Base-by-base conservation (phyloP, 2,797 vertebrate genomes). In the Ammospiza maritima region DNA sequence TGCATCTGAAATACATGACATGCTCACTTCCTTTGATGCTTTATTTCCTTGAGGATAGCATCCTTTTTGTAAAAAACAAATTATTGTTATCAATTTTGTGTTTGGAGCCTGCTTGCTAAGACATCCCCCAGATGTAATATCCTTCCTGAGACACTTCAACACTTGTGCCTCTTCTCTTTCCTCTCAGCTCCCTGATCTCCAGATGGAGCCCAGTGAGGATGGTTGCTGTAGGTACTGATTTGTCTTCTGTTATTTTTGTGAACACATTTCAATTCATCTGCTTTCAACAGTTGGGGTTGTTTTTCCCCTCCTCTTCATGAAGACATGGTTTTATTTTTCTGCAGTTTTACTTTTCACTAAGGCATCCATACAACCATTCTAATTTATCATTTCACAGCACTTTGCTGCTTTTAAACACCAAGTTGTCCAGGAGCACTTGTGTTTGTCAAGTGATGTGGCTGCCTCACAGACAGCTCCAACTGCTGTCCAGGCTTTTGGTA, bases 311-410 rank as follows among this genome's bases (percentile, higher is more conserved):
- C 51, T 20, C 47, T 44, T 79, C 56, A 13, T 1, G 1, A 82
- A 45, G 47, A 45, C 13, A 6, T 11, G 66, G 53, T 27, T 88
- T 0, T 48, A n/a, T 85, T 93, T 94, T 87, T 57, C 71, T 89
- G 61, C 40, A 69, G 36, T 34, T 89, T 88, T 80, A 18, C 45
- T 76, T 85, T 85, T 76, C 73, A n/a, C 60, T 15, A 22, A 75
- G 50, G 30, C 27, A 36, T 48, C 58, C 21, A 1, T 11, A 56
- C 0, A 0, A 11, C 36, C 22, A 5, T 60, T 72, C 16, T 62
- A 57, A 89, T 86, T 58, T 57, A 50, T 38, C 16, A 53, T 77
- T 66, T 93, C 81, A 44, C 42, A 85, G 72, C 42, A 30, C 45
- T 86, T 65, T 42, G 44, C 66, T 91, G 30, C 76, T 76, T 93